Evolutionary conservation across 2,888 invertebrate species (phyloP), one percentile per base, ranked within the genome.

Genomic region (Euclidia mi): DNA sequence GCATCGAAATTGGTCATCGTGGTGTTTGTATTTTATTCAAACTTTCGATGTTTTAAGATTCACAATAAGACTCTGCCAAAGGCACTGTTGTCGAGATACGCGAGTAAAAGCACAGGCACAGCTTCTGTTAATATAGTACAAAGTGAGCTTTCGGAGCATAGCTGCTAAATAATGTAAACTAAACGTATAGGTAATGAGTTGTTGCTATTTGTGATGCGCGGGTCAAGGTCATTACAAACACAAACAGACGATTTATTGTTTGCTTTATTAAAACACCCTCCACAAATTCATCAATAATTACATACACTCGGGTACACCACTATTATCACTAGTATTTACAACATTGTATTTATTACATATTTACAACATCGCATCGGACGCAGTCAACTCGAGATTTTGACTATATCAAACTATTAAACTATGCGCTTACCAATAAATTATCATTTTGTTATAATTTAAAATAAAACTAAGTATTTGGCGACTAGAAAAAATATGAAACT

Each of bases 181-280:
- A 20, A 34, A 28, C 9, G 2, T n/a, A n/a, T n/a, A n/a, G n/a
- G n/a, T 14, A 11, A 32, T n/a, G 3, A n/a, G 15, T 15, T 31
- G 6, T 18, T 17, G 38, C 56, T 58, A 50, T 3, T 25, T 44
- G 37, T 49, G 15, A 0, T 17, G 11, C 37, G 25, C 42, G 46
- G 41, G 52, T 41, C 42, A 34, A 31, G 32, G 31, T 47, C 28
- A 60, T 71, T 42, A 59, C 48, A 78, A 82, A 83, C 66, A 70
- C 57, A 56, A 59, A 61, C 52, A 40, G 47, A 65, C 67, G 76
- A 78, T 86, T 88, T 84, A 82, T 85, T 88, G 83, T 81, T 90
- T 87, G 87, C 87, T 94, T 93, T 94, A 94, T 90, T 94, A 93
- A 94, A 94, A 94, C 92, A 92, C 91, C 92, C 91, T 89, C 88